A percentile compares a stretch with the other conserved stretches of the same genome.
These are phyloP conservation scores for Distichodus sexfasciatus DNA, from an alignment of 2,797 vertebrate genomes.

Conservation along the genomic window DNA sequence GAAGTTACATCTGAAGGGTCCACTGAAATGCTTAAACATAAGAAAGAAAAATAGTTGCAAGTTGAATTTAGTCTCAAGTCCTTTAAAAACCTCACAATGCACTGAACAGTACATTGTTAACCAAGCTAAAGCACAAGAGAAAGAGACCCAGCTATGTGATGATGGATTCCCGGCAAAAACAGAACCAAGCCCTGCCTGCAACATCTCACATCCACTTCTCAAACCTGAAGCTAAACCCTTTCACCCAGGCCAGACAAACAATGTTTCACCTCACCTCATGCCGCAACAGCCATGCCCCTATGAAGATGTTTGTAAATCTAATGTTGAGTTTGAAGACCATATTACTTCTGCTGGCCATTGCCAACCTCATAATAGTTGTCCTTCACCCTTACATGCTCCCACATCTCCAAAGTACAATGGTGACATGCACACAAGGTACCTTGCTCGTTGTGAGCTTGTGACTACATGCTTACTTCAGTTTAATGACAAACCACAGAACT, in stretches of 20 bases:
- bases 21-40: no score
- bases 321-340: background rate
- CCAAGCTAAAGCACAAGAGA: no score
- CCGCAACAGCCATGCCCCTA: background rate
- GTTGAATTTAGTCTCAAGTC: no score
- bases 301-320: background rate
- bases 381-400: background rate
- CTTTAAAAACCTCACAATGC: no score
- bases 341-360: background rate
- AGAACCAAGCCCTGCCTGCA: no score
- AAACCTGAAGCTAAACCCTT: slow-evolving; percentile 17
- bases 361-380: background rate
- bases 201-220: slow-evolving; percentile 8
- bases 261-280: background rate
- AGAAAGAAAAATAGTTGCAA: no score
- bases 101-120: no score
- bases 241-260: background rate
- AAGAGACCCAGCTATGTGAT: no score
- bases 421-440: slow-evolving; percentile 11
- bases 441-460: slow-evolving; percentile 34
- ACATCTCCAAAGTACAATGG: background rate
- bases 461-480: slow-evolving; percentile 41
- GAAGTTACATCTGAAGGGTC: no score
- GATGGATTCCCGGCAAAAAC: no score
- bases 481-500: no score